These are phyloP conservation scores for Anadara kagoshimensis DNA, from an alignment of 1,140 invertebrate species.

Conservation along the genomic window DNA sequence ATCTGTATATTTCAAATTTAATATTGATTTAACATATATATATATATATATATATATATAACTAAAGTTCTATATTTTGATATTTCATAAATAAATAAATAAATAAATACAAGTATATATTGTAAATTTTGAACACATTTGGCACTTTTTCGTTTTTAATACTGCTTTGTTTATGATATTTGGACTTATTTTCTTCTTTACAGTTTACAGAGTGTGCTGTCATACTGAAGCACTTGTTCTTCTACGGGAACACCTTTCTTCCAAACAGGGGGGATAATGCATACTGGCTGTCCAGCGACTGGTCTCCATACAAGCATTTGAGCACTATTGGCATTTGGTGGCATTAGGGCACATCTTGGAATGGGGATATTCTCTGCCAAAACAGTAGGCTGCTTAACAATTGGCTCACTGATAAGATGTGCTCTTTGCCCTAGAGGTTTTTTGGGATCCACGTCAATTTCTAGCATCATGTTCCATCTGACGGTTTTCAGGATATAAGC, in stretches of 20 bases:
- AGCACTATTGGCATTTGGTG: conserved; percentile 73
- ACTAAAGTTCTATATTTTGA: too few species aligned
- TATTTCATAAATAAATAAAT: too few species aligned
- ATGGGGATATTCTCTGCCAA: conserved; percentile 67
- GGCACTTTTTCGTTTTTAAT: too few species aligned
- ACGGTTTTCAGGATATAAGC: conserved; percentile 70
- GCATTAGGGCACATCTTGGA: conserved; percentile 69
- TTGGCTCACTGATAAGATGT: conserved; percentile 59
- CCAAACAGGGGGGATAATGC: conserved; percentile 68
- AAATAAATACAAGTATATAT: too few species aligned
- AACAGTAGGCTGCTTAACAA: conserved; percentile 64
- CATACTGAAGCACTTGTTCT: conserved; percentile 51
- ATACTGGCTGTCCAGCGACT: conserved; percentile 54
- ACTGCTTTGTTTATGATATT: too few species aligned
- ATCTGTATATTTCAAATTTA: too few species aligned
- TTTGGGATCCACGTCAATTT: conserved; percentile 69
- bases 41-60: too few species aligned
- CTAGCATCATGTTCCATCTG: conserved; percentile 71
- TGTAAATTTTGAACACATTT: too few species aligned
- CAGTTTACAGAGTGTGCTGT: conserved; percentile 58
- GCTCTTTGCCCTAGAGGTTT: conserved; percentile 64
- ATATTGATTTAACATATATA: too few species aligned
- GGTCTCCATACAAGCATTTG: conserved; percentile 73
- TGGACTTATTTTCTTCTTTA: conserved; percentile 23
- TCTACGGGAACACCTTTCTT: conserved; percentile 57